Evolutionary conservation across 2,113 vertebrate species (phyloP), one percentile per base, ranked within the genome.

Genomic region (Corythornis madagascariensis): DNA sequence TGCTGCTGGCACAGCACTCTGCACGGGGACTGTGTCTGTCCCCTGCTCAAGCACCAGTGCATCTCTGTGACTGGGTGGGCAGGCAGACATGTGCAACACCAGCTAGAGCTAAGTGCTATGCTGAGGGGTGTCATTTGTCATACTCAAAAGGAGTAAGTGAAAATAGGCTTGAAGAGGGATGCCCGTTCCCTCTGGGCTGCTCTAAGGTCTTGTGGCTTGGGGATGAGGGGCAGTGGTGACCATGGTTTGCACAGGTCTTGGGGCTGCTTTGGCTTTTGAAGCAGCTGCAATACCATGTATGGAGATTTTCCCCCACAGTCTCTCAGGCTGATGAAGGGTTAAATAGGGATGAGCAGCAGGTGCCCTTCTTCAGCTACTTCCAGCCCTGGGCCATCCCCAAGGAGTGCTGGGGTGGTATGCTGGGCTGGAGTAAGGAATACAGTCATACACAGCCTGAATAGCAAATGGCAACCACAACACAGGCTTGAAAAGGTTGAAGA

Each of bases 31-130:
- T 0, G 4, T 16, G 18, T 35, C 11, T 52, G 63, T 4, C 16
- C 57, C 57, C 3, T 2, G 40, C 24, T 45, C 42, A 9, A 8
- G 35, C 57, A 65, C 7, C 2, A 8, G 13, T 53, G 31, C 0
- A 4, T 59, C 22, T 86, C 67, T 25, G 25, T 0, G 1, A 65
- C 15, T 0, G 0, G 2, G 16, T n/a, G 65, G 70, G 42, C n/a
- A 24, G 67, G 31, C 55, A 72, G 13, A 26, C 42, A 50, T 9
- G 10, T 19, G 33, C 16, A 3, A 19, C 33, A 40, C 7, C 35
- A 48, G 35, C 14, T 45, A 42, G 69, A 76, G 22, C 25, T 2
- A 0, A 66, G 14, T 0, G 5, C 9, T 2, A 3, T 8, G 9
- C 60, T 42, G 28, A 18, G 29, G 9, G 9, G 4, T 13, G 11